phyloP scores from a whole-genome alignment of 1,140 invertebrate species.

The Leptoteleia sp. region DNA sequence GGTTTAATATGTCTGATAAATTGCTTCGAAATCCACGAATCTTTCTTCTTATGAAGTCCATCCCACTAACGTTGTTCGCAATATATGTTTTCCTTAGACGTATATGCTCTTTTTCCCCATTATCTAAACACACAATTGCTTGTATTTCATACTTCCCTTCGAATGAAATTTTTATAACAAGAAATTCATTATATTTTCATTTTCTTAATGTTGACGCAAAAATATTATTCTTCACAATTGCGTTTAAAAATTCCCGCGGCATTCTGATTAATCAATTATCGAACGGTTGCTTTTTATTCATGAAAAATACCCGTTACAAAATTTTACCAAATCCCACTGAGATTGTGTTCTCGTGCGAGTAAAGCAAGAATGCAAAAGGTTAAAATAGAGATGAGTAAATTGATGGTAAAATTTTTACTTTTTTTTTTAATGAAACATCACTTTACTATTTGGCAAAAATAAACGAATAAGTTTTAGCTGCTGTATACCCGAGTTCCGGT shows the following conservation, averaged over 20 bases:
- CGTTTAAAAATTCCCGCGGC: not conserved
- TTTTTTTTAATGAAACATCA: no score
- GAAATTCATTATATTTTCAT: slow-evolving; percentile 36
- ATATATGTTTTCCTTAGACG: slow-evolving; percentile 37
- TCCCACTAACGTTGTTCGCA: slow-evolving; percentile 32
- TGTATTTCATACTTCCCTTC: slow-evolving; percentile 12
- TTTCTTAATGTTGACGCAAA: slow-evolving; percentile 18
- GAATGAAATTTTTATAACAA: slow-evolving; percentile 39
- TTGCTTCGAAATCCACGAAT: slow-evolving; percentile 24
- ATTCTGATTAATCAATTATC: no score
- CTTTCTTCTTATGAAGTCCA: slow-evolving; percentile 26
- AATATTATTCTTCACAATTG: slow-evolving; percentile 16
- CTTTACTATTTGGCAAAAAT: no score
- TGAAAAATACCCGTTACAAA: no score
- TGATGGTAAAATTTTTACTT: no score
- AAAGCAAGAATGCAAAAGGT: no score
- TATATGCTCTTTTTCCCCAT: slow-evolving; percentile 10
- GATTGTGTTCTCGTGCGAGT: no score
- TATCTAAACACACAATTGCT: slow-evolving; percentile 23
- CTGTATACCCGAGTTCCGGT: no score
- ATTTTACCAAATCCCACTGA: no score
- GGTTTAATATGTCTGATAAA: slow-evolving; percentile 40
- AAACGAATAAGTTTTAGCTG: no score
- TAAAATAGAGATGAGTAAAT: no score
- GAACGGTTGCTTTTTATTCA: no score